phyloP scores from a whole-genome alignment of 2,888 invertebrate species.

The Drosophila kokeensis region DNA sequence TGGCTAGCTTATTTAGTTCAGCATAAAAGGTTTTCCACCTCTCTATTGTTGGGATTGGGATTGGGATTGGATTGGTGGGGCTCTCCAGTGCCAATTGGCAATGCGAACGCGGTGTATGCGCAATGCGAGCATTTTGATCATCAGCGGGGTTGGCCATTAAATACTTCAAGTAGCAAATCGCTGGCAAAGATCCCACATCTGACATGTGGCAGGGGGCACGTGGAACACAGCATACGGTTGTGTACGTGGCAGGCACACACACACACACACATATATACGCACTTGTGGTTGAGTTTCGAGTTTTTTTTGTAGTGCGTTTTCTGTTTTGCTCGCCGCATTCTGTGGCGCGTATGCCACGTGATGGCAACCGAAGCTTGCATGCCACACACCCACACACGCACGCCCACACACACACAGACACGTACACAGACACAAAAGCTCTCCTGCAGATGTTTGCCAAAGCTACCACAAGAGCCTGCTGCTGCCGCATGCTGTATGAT shows the following conservation, averaged over 20 bases:
- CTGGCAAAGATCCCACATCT: conserved; percentile 4
- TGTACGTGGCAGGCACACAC: neutral
- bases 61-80: neutral
- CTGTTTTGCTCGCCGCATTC: conserved; percentile 71
- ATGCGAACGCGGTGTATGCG: conserved; percentile 42
- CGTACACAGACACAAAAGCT: conserved; percentile 45
- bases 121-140: conserved; percentile 42
- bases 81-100: neutral
- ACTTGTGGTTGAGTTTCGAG: conserved; percentile 19
- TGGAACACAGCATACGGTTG: conserved; percentile 11
- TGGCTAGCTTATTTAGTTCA: neutral
- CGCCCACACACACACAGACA: neutral
- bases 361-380: conserved; percentile 52
- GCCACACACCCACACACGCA: conserved; percentile 39
- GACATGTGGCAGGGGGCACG: conserved; percentile 4
- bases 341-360: conserved; percentile 51
- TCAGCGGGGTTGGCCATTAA: conserved; percentile 6
- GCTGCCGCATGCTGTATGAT: conserved; percentile 66
- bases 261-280: neutral
- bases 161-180: neutral
- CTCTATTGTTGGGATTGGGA: neutral
- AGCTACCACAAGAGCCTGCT: conserved; percentile 40
- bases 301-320: conserved; percentile 22
- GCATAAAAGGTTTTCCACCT: conserved; percentile 1
- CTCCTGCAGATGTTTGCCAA: conserved; percentile 55